Evolutionary conservation across 2,797 vertebrate genomes (phyloP), one percentile per base, ranked within the genome.

Genomic region (Chelmon rostratus): DNA sequence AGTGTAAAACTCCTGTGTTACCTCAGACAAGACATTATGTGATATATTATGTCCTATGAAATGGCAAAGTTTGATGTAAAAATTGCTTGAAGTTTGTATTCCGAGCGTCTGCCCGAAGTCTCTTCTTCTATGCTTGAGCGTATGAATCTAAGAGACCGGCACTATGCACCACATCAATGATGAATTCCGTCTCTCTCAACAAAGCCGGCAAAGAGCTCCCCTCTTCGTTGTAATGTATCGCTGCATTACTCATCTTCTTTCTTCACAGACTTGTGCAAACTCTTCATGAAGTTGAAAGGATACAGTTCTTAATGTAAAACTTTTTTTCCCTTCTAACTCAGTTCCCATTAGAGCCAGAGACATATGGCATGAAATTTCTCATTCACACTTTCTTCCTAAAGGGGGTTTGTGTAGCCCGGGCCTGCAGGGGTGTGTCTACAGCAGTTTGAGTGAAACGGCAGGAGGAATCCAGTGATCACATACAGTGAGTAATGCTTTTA

Each of bases 281-380:
- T 79, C 73, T 68, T 65, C 28, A 56, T 66, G 70, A 73, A 88
- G 81, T 89, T 88, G 50, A 86, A 88, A 87, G 79, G 69, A 78
- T 59, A 50, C 78, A 83, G 71, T 78, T 82, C 57, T 73, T 57
- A 31, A 78, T 71, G 54, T 47, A 61, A 81, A 86, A 91, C 71
- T 78, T 88, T 86, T 57, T 73, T 35, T n/a, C n/a, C 28, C 57
- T 49, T 75, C 84, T 19, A 78, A 74, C 70, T 78, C 62, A 19
- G 68, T 64, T 90, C 78, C 88, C 88, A 82, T 89, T 73, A 86
- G 80, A 81, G 68, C 33, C 57, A 44, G 18, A 75, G 76, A 84
- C 78, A 86, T 76, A 78, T 68, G 56, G 65, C 79, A 73, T 81
- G 78, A 84, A 64, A 88, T 85, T 84, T 83, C 79, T 87, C 78